Percentiles rank a stretch among this genome's conserved stretches.
Evolutionary conservation across 2,113 vertebrate species (phyloP).

Genomic region (Cyprinodon tularosa): DNA sequence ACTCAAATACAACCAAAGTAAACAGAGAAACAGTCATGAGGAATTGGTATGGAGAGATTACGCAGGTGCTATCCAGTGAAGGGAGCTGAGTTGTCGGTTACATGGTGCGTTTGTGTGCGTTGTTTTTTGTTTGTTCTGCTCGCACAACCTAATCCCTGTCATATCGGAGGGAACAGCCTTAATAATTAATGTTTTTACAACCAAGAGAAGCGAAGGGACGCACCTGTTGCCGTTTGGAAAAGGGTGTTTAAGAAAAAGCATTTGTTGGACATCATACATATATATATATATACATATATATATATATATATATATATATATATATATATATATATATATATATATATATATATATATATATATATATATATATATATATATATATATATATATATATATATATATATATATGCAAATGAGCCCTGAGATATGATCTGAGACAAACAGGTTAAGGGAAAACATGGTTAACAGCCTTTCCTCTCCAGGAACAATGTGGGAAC

Average conservation of each 20-base stretch:
- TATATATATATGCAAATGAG: slow-evolving; percentile 54
- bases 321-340: too few relatives aligned
- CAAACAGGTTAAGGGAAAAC: not conserved
- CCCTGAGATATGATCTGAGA: slow-evolving; percentile 10
- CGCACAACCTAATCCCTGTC: slow-evolving; percentile 34
- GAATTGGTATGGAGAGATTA: not conserved
- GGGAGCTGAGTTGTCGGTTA: not conserved
- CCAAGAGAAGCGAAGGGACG: slow-evolving; percentile 14
- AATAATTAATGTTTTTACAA: slow-evolving; percentile 46
- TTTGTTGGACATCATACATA: not conserved
- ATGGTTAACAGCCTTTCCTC: slow-evolving; percentile 26
- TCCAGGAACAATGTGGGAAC: not conserved
- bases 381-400: too few relatives aligned
- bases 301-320: too few relatives aligned
- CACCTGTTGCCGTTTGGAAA: slow-evolving; percentile 58
- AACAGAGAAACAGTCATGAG: not conserved
- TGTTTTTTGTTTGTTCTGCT: slow-evolving; percentile 29
- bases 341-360: too few relatives aligned
- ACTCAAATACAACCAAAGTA: not conserved
- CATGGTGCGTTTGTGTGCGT: not conserved
- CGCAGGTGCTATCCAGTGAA: not conserved
- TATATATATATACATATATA: too few relatives aligned
- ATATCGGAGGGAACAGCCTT: slow-evolving; percentile 32
- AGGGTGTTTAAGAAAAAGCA: not conserved
- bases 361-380: too few relatives aligned